phyloP scores from a whole-genome alignment of 2,888 invertebrate species.

The Camptogramma bilineatum region DNA sequence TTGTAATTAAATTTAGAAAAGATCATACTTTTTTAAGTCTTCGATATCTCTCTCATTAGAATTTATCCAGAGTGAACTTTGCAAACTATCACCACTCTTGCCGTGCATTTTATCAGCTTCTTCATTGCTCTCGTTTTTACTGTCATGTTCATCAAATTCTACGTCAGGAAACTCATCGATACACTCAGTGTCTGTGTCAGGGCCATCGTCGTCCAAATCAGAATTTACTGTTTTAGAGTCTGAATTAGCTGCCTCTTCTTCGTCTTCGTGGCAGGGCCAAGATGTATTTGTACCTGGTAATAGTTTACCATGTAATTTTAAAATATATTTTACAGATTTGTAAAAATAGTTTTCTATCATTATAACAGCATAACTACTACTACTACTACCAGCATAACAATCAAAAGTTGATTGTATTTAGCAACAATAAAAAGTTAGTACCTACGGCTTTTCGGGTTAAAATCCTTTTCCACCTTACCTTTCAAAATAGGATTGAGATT shows the following conservation, averaged over 20 bases:
- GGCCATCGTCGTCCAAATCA: constrained; percentile 72
- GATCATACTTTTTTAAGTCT: constrained; percentile 80
- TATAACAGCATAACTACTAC: neutral
- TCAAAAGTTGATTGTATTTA: no score
- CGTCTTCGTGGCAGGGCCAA: constrained; percentile 80
- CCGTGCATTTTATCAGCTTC: constrained; percentile 50
- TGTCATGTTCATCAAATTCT: constrained; percentile 70
- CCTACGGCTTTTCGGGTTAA: neutral
- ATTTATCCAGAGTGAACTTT: constrained; percentile 75
- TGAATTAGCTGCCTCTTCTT: constrained; percentile 77
- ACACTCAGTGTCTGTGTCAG: constrained; percentile 66
- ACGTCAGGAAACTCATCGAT: constrained; percentile 73
- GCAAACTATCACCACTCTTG: constrained; percentile 69
- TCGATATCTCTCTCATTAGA: constrained; percentile 82
- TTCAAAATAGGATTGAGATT: constrained; percentile 78
- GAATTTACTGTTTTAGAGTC: constrained; percentile 77
- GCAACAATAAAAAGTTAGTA: neutral
- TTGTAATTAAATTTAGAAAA: constrained; percentile 1
- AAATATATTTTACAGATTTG: neutral
- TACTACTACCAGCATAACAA: no score
- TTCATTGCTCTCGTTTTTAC: constrained; percentile 60
- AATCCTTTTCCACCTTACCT: constrained; percentile 54
- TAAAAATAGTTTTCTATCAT: neutral
- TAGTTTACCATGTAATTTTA: neutral
- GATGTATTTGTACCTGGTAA: constrained; percentile 70